Evolutionary conservation across 2,113 vertebrate genomes (phyloP).

Genomic region (Australoheros scitulus): DNA sequence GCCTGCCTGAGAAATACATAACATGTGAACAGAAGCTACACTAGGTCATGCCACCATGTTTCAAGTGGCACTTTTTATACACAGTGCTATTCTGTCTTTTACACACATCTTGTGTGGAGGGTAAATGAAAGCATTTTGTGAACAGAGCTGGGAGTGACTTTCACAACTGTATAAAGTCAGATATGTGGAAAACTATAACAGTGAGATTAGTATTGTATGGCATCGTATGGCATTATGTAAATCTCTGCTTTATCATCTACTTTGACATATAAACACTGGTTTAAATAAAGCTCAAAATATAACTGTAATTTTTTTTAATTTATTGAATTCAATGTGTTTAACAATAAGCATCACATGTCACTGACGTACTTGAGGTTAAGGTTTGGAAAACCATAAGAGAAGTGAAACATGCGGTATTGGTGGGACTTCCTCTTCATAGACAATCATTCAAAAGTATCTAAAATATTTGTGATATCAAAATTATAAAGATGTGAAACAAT

Average conservation of each 20-base stretch:
- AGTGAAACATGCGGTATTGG: background rate
- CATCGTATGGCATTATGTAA: no score
- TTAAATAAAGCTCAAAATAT: no score
- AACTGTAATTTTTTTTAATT: background rate
- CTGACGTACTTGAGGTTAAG: background rate
- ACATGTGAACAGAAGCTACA: slow-evolving; percentile 20
- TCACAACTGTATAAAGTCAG: background rate
- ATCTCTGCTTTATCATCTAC: no score
- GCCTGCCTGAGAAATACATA: slow-evolving; percentile 17
- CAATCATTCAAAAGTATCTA: background rate
- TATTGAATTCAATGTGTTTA: background rate
- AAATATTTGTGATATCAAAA: background rate
- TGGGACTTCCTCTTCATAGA: background rate
- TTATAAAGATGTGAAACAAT: slow-evolving; percentile 10
- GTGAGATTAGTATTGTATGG: background rate
- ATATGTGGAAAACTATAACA: background rate
- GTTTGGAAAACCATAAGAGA: slow-evolving; percentile 1
- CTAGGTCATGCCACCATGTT: slow-evolving; percentile 1
- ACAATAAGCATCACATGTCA: background rate
- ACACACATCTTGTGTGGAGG: background rate
- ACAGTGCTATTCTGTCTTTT: background rate
- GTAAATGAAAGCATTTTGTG: background rate
- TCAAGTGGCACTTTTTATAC: background rate
- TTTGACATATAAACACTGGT: no score
- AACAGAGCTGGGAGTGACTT: background rate